A percentile compares a stretch with the other conserved stretches of the same genome.
Evolutionary conservation across 2,888 invertebrate genomes (phyloP).

Genomic region (Catocala nupta): DNA sequence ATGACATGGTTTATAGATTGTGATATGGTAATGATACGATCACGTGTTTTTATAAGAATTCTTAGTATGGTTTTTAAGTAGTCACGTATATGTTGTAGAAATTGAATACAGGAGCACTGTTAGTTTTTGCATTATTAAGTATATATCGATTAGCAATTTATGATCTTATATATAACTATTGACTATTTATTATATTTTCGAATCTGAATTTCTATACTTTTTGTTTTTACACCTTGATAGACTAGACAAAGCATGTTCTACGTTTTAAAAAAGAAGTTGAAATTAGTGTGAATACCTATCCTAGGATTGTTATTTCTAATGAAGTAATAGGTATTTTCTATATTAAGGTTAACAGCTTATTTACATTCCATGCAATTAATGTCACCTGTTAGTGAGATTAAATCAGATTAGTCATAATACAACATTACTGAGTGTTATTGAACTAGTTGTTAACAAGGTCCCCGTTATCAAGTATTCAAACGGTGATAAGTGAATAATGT

Average conservation of each 20-base stretch:
- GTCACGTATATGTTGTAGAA: background rate
- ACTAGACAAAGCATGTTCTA: too few species aligned
- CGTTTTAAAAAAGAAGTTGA: too few species aligned
- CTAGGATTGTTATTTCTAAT: too few species aligned
- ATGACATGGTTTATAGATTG: background rate
- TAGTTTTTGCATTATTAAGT: background rate
- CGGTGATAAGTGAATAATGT: conserved; percentile 1
- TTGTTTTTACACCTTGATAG: too few species aligned
- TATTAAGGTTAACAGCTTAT: background rate
- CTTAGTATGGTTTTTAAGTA: background rate
- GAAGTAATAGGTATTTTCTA: too few species aligned
- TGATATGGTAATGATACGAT: background rate
- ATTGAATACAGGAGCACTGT: background rate
- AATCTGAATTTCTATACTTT: too few species aligned
- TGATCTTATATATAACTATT: too few species aligned
- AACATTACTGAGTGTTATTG: conserved; percentile 2
- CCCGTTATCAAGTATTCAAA: background rate
- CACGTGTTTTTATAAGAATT: background rate
- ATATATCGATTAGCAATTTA: background rate
- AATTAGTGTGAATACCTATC: too few species aligned
- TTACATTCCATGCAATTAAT: background rate
- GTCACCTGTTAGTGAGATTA: background rate
- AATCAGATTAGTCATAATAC: background rate
- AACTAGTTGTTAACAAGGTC: background rate
- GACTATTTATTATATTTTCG: too few species aligned